Conservation (phyloP, 2,797 vertebrate species). For the Sarcophilus harrisii region DNA sequence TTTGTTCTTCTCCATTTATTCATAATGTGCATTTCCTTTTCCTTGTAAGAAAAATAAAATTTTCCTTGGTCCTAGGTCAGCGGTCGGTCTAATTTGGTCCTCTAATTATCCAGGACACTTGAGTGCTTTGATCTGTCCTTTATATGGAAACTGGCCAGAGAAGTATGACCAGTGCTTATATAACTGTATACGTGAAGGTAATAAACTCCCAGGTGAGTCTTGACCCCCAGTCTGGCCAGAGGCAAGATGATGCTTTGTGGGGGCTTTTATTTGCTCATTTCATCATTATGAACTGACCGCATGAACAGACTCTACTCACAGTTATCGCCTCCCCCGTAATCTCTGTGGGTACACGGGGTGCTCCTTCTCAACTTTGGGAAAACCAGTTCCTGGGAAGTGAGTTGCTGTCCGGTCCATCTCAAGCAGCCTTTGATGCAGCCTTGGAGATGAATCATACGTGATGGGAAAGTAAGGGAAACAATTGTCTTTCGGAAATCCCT, state of each 20-base stretch:
- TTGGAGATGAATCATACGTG: no score
- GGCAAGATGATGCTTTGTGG: background rate
- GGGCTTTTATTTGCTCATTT: background rate
- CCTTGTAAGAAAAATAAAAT: background rate
- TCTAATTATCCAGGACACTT: background rate
- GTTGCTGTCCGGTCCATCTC: background rate
- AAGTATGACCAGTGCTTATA: background rate
- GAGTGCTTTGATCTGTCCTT: background rate
- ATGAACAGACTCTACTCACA: background rate
- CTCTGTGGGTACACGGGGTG: background rate
- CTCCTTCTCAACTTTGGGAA: background rate
- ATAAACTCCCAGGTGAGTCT: background rate
- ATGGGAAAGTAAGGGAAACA: background rate
- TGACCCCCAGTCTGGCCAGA: background rate
- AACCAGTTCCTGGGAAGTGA: background rate
- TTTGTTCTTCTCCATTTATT: background rate
- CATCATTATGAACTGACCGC: background rate
- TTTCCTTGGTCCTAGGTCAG: background rate
- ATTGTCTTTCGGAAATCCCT: background rate
- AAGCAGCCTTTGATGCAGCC: background rate
- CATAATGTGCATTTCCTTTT: background rate
- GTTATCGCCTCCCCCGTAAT: background rate
- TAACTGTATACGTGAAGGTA: background rate
- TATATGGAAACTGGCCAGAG: background rate
- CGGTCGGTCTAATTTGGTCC: background rate